Evolutionary conservation across 1,140 invertebrate genomes (phyloP), one percentile per base, ranked within the genome.

Genomic region (Drosophila setifemur): DNA sequence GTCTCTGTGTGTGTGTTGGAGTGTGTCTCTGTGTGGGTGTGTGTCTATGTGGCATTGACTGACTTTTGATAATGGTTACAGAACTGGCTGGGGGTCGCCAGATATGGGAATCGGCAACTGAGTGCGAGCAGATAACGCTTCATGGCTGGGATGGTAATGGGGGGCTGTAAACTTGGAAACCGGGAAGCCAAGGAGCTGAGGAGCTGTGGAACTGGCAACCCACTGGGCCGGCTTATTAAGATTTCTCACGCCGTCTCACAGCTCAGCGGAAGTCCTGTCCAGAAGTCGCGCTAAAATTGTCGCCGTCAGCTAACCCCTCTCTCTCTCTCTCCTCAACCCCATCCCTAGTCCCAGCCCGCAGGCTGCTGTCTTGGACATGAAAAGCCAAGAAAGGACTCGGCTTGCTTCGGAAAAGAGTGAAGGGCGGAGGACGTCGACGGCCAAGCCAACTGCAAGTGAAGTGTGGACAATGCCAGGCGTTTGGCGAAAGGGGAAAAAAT

Each of bases 51-150:
- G 66, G 67, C 75, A 81, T 81, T 81, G 76, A 74, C 71, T 81
- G 77, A 82, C 72, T 82, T 73, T 71, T 78, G 76, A 81, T 77
- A 66, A 26, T 28, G 19, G 6, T 11, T 12, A 1, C 2, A 19
- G 18, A 9, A 42, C 14, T 26, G 48, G 11, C 47, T 45, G 69
- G 68, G 35, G 47, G 19, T 42, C 9, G 37, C 47, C 57, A 33
- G 67, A 49, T 54, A 44, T 54, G 63, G 28, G 58, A 76, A 66
- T 63, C 58, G 63, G 54, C 76, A 81, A 73, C 77, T 85, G 81
- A 74, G 55, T 85, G 81, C 66, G 64, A 63, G 54, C 70, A 85
- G 79, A 85, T 85, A 85, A 86, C 79, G 72, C 79, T 71, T 45
- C 66, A 39, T 64, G 47, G 49, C 54, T 33, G 52, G 52, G 68